Base-by-base conservation (phyloP, 1,140 invertebrate species). In the Calliopsis andreniformis region DNA sequence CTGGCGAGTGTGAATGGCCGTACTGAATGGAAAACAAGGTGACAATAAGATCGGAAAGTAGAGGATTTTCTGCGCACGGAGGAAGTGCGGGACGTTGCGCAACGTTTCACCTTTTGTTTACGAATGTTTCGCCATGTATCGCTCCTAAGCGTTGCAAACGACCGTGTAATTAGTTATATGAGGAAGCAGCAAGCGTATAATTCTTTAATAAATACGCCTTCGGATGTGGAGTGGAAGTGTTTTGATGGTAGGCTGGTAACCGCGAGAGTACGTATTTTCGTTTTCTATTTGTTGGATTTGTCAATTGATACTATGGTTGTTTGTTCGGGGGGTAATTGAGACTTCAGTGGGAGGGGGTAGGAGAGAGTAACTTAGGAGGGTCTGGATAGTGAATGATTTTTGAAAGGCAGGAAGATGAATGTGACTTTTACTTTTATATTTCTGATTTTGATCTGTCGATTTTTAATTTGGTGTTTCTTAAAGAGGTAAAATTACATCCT, bases 11-110 rank as follows among this genome's bases (percentile, higher is more conserved):
- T 68, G 69, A 79, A 69, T 79, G 56, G 23, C 23, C 6, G 20
- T 42, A 47, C n/a, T 66, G 64, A 83, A 66, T 79, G 76, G 64
- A 56, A 79, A 80, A 62, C 23, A 45, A 25, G 20, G 7, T 3
- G 3, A 35, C 30, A 16, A 49, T 28, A 28, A 39, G 23, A 0
- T 23, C 18, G n/a, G 16, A 8, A 12, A 18, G 16, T 4, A 0
- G 30, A 4, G 32, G 43, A 32, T 42, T 43, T 32, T 55, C 32
- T 28, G 18, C 1, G 0, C 10, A 3, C 23, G 14, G 5, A 1
- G 35, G 23, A 47, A 23, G 42, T n/a, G 12, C 56, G 12, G 8
- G 8, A 25, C 3, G n/a, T 55, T 72, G 25, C 25, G 25, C 35
- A 72, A 73, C 20, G n/a, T 30, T 23, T 32, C 47, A 32, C 10